A percentile compares a stretch with the other conserved stretches of the same genome.
Evolutionary conservation across 2,113 vertebrate genomes (phyloP).

Genomic region (Gila orcuttii): DNA sequence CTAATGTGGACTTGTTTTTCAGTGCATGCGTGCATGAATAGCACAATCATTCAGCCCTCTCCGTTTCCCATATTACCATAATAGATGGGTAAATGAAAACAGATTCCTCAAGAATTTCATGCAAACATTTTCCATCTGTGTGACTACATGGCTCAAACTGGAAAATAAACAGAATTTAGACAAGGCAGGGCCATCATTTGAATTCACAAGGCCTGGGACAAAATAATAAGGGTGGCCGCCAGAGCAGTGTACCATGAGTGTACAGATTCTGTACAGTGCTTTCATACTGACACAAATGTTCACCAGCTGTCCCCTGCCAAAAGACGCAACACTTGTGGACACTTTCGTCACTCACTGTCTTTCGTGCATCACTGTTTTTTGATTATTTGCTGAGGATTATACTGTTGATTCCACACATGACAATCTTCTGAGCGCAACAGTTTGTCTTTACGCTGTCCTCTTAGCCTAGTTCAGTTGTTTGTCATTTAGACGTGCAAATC

Average conservation of each 20-base stretch:
- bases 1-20: background rate
- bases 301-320: too few species aligned
- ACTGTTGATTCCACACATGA: conserved; percentile 58
- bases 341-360: conserved; percentile 66
- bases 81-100: conserved; percentile 34
- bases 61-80: background rate
- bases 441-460: conserved; percentile 49
- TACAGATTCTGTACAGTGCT: background rate
- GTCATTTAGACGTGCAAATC: conserved; percentile 47
- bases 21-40: background rate
- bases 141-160: background rate
- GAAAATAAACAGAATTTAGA: background rate
- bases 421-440: conserved; percentile 58
- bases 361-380: conserved; percentile 54
- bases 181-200: background rate
- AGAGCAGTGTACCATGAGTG: background rate
- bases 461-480: conserved; percentile 51
- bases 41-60: background rate
- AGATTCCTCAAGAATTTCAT: conserved; percentile 21
- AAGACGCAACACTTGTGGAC: conserved; percentile 59
- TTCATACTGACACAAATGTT: background rate
- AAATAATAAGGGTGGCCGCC: background rate
- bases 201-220: background rate
- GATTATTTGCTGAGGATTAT: conserved; percentile 70
- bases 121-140: conserved; percentile 26